phyloP scores from a whole-genome alignment of 1,140 invertebrate species.

The Diabrotica undecimpunctata region DNA sequence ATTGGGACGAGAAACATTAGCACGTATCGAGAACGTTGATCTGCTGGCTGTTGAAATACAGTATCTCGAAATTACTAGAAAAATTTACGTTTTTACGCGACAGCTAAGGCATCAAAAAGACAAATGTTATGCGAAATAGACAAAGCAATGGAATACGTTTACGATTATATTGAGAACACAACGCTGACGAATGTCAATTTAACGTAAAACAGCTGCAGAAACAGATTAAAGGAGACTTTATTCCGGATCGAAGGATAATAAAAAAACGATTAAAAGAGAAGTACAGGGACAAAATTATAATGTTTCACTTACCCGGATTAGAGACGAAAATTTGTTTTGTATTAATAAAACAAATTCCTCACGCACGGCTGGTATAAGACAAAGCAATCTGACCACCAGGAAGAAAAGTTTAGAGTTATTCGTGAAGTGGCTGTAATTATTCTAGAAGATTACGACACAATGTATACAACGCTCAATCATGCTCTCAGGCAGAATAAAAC shows the following conservation, averaged over 20 bases:
- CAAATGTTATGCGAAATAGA: not conserved
- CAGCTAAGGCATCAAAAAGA: too few species aligned
- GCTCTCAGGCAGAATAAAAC: not conserved
- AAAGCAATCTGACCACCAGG: not conserved
- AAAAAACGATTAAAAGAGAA: not conserved
- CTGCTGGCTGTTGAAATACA: too few species aligned
- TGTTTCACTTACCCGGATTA: not conserved
- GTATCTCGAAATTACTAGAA: too few species aligned
- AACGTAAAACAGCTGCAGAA: not conserved
- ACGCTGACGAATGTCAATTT: constrained; percentile 1
- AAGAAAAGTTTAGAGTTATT: not conserved
- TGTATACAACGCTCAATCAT: not conserved
- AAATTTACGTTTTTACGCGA: too few species aligned
- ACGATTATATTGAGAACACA: not conserved
- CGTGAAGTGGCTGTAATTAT: constrained; percentile 1
- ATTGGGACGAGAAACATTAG: too few species aligned
- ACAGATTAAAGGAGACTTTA: not conserved
- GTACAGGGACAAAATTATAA: not conserved
- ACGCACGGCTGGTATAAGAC: constrained; percentile 27
- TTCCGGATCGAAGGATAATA: not conserved
- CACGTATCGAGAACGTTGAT: too few species aligned
- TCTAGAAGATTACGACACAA: constrained; percentile 8
- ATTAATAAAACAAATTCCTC: constrained; percentile 14
- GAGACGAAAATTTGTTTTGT: not conserved
- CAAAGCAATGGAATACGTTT: not conserved